Conservation (phyloP, 2,888 invertebrate species). For the Epistrophe grossulariae region DNA sequence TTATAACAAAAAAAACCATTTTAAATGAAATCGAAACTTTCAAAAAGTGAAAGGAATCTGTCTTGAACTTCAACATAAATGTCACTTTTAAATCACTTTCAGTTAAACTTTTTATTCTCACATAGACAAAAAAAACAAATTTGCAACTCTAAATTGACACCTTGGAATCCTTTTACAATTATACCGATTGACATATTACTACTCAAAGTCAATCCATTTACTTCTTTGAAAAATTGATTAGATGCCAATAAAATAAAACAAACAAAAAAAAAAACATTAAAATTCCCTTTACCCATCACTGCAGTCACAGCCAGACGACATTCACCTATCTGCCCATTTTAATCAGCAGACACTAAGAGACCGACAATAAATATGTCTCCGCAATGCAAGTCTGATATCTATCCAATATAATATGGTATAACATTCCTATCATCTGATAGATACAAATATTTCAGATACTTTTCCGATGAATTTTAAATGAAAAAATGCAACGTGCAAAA, state of each 20-base stretch:
- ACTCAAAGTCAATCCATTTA: slow-evolving; percentile 38
- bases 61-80: slow-evolving; percentile 1
- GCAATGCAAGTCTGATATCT: slow-evolving; percentile 1
- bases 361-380: slow-evolving; percentile 33
- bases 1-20: not conserved
- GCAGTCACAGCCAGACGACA: not conserved
- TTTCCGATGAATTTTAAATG: slow-evolving; percentile 39
- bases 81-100: slow-evolving; percentile 12
- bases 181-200: slow-evolving; percentile 63
- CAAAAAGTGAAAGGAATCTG: slow-evolving; percentile 11
- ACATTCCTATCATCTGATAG: slow-evolving; percentile 26
- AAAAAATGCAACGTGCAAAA: not conserved
- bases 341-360: slow-evolving; percentile 44
- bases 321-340: slow-evolving; percentile 21
- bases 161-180: slow-evolving; percentile 55
- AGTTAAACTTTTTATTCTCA: not conserved
- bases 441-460: slow-evolving; percentile 41
- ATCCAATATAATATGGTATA: slow-evolving; percentile 6
- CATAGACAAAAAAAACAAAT: slow-evolving; percentile 2
- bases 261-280: slow-evolving; percentile 28
- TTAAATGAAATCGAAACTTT: not conserved
- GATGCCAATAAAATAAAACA: slow-evolving; percentile 36
- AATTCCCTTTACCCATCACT: slow-evolving; percentile 43
- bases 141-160: slow-evolving; percentile 36
- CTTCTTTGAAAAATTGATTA: not conserved